Conservation (phyloP, 1,140 invertebrate species). For the Ptiloglossa arizonensis region DNA sequence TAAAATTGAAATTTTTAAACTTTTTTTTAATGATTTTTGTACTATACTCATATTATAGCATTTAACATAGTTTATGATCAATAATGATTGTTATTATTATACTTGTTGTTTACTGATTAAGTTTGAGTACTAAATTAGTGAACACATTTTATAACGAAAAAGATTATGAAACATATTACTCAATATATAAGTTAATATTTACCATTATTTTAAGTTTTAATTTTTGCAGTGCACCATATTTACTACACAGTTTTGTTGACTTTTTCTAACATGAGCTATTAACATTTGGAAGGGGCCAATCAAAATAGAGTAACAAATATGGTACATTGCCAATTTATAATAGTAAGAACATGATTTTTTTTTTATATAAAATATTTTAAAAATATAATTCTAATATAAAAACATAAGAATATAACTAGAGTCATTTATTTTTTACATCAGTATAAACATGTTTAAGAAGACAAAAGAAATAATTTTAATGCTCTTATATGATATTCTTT, state of each 20-base stretch:
- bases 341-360: neutral
- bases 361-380: constrained; percentile 5
- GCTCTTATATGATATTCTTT: neutral
- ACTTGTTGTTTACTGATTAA: neutral
- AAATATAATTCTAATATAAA: neutral
- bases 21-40: neutral
- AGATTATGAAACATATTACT: constrained; percentile 1
- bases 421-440: neutral
- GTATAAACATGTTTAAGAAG: neutral
- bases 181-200: neutral
- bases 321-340: constrained; percentile 9
- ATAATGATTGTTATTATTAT: neutral
- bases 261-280: neutral
- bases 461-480: constrained; percentile 3
- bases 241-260: constrained; percentile 23
- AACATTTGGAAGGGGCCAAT: constrained; percentile 7
- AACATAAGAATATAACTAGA: neutral
- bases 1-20: constrained; percentile 17
- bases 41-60: neutral
- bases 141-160: neutral
- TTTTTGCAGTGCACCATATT: constrained; percentile 23
- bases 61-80: constrained; percentile 2
- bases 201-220: constrained; percentile 7
- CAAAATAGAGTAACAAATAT: constrained; percentile 26
- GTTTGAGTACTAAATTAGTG: neutral